Percentiles rank a stretch among this genome's conserved stretches.
Conservation (phyloP, 2,797 vertebrate species). For the Brotula barbata region DNA sequence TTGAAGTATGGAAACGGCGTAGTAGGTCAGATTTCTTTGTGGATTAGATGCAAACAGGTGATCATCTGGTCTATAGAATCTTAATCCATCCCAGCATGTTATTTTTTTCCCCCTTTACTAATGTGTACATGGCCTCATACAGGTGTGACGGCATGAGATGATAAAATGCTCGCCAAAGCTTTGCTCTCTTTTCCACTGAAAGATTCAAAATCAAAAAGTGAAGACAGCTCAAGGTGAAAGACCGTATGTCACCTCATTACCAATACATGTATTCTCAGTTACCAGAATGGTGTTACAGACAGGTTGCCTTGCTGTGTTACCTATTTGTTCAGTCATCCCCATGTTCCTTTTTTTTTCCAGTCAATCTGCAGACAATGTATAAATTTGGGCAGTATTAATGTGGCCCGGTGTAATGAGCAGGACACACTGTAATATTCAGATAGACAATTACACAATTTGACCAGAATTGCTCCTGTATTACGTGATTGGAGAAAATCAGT, state of each 20-base stretch:
- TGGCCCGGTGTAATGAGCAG: neutral
- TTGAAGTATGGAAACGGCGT: constrained; percentile 1
- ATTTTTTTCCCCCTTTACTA: no score
- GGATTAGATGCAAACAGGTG: constrained; percentile 9
- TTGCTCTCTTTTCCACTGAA: constrained; percentile 2
- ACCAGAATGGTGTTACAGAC: constrained; percentile 57
- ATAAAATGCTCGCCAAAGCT: constrained; percentile 4
- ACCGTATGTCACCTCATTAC: constrained; percentile 22
- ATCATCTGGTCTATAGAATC: constrained; percentile 9
- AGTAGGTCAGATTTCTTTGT: constrained; percentile 10
- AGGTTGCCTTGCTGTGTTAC: constrained; percentile 47
- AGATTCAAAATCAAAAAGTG: constrained; percentile 17
- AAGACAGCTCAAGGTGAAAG: constrained; percentile 12
- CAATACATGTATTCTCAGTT: constrained; percentile 51
- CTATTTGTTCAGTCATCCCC: constrained; percentile 34
- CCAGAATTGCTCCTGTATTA: neutral
- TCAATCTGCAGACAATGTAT: constrained; percentile 7
- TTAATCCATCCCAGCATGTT: constrained; percentile 3
- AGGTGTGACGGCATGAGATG: constrained; percentile 14
- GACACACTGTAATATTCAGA: constrained; percentile 4
- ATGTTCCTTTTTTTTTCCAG: constrained; percentile 3
- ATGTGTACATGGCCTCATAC: neutral
- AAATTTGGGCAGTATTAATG: constrained; percentile 18
- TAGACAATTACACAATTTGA: neutral
- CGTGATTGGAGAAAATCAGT: neutral